Base-by-base conservation (phyloP, 2,797 vertebrate genomes). In the Allobates femoralis region DNA sequence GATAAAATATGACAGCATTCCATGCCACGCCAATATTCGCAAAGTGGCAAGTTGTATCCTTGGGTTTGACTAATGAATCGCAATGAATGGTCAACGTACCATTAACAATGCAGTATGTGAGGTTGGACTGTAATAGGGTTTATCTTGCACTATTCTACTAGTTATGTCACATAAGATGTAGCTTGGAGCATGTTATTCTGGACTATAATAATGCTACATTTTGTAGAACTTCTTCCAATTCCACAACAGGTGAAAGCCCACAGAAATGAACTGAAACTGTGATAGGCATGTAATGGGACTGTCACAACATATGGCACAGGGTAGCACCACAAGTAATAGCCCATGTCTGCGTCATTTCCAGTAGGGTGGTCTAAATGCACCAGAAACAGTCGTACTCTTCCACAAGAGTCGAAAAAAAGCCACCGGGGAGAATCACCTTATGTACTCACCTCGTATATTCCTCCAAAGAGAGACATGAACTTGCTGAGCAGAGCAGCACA, bases 381-480 rank as follows among this genome's bases (percentile, higher is more conserved):
- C 12, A 74, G 69, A 53, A 51, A 76, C 1, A 69, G 30, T n/a
- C 30, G 19, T 18, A 56, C 28, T 60, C 28, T 78, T 78, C 28
- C 1, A 58, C 53, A 21, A 69, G 30, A 67, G 64, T 37, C 34
- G 19, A 69, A 37, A 7, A 26, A 81, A 56, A 34, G 53, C 21
- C 18, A 26, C 19, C 7, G 50, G 62, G 6, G 80, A 67, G 50
- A 21, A 34, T 71, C 80, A 81, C 30, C 80, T 71, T 37, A 69
- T 73, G 66, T 62, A 81, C 91, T 93, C 87, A 99, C 98, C 96
- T 99, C 96, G 0, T 99, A 99, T 92, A 98, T 97, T 90, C 98
- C 98, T 55, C 98, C 98, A 1, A 99, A 99, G 85, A 98, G 96
- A 32, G 98, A 98, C 93, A 99, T 98, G 90, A 99, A 97, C 91